Conservation (phyloP, 2,888 invertebrate genomes). For the Megamerina dolium region DNA sequence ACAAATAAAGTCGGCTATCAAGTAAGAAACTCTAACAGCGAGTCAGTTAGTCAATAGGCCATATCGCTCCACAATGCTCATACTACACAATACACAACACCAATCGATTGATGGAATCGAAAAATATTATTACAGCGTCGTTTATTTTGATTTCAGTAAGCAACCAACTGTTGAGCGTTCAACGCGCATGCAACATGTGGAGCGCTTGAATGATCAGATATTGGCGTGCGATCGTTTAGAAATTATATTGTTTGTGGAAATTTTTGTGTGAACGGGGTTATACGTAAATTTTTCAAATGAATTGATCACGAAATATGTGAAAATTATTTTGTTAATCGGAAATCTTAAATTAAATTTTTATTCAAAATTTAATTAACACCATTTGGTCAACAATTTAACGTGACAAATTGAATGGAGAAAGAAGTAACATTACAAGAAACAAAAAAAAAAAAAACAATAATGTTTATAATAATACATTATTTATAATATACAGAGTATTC, state of each 20-base stretch:
- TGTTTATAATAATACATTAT: neutral
- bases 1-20: too few species aligned
- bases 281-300: neutral
- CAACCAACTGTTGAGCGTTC: conserved; percentile 14
- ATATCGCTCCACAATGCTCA: neutral
- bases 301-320: neutral
- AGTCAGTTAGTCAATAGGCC: too few species aligned
- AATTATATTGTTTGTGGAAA: too few species aligned
- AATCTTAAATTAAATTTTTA: too few species aligned
- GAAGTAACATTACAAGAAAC: neutral
- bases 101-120: neutral
- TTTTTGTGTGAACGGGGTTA: too few species aligned
- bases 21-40: too few species aligned
- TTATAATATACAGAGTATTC: too few species aligned
- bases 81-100: neutral
- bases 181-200: neutral
- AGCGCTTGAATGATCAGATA: neutral
- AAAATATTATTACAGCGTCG: too few species aligned
- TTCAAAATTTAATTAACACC: too few species aligned
- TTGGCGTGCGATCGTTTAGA: neutral
- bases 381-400: too few species aligned
- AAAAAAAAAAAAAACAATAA: neutral
- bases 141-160: conserved; percentile 7
- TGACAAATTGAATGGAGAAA: too few species aligned
- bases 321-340: neutral